These are phyloP conservation scores for Caenorhabditis sp. DNA, from an alignment of 2,888 invertebrate genomes.

Conservation along the genomic window DNA sequence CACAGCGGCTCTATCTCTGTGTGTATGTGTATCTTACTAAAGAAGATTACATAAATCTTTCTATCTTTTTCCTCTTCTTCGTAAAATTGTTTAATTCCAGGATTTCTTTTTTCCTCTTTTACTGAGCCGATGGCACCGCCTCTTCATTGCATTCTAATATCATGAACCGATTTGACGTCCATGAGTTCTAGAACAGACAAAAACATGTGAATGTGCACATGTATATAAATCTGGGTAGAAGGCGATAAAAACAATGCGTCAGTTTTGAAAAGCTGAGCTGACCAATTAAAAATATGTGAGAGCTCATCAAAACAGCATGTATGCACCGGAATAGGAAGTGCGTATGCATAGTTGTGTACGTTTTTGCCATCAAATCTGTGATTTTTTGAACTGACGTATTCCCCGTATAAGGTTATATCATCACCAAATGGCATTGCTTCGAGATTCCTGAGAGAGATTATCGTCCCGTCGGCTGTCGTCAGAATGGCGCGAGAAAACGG, in stretches of 20 bases:
- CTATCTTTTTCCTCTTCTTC: conserved; percentile 23
- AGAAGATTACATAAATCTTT: conserved; percentile 52
- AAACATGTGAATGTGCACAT: too few relatives aligned
- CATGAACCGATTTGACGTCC: conserved; percentile 1
- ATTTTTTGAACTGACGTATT: too few relatives aligned
- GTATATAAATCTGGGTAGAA: too few relatives aligned
- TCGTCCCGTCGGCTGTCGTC: background rate
- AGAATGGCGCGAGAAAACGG: conserved; percentile 19
- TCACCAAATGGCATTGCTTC: background rate
- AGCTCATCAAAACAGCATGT: too few relatives aligned
- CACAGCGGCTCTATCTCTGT: conserved; percentile 16
- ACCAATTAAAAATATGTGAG: too few relatives aligned
- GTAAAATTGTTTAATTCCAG: background rate
- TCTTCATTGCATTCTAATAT: background rate
- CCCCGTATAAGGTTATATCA: too few relatives aligned
- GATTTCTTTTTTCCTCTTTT: conserved; percentile 1
- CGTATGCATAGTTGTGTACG: too few relatives aligned
- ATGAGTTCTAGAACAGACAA: background rate
- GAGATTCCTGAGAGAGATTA: conserved; percentile 17
- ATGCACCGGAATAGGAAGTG: too few relatives aligned
- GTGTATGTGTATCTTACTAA: conserved; percentile 15
- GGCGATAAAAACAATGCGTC: too few relatives aligned
- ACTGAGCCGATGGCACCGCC: too few relatives aligned
- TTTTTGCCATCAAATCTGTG: too few relatives aligned
- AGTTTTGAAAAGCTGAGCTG: too few relatives aligned